Evolutionary conservation across 1,140 invertebrate genomes (phyloP).

Genomic region (Zaprionus vittiger): DNA sequence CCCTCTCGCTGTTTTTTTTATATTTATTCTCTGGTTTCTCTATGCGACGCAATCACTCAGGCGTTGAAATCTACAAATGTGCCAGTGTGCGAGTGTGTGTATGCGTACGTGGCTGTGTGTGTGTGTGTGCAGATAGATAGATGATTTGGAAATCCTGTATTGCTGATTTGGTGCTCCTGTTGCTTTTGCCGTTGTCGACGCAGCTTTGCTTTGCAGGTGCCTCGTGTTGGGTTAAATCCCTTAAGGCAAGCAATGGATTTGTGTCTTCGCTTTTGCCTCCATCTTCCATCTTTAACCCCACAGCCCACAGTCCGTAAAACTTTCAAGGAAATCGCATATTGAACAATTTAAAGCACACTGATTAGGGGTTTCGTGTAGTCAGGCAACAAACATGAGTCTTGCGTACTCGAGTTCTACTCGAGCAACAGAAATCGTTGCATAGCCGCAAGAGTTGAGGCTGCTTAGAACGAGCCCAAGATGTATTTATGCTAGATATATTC

Average conservation of each 20-base stretch:
- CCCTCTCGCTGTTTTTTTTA: slow-evolving; percentile 7
- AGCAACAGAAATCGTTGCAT: slow-evolving; percentile 13
- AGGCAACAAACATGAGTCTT: slow-evolving; percentile 3
- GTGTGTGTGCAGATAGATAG: slow-evolving; percentile 47
- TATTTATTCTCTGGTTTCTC: slow-evolving; percentile 53
- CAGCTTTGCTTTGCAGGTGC: slow-evolving; percentile 75
- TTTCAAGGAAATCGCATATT: slow-evolving; percentile 33
- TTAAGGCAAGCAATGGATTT: slow-evolving; percentile 69
- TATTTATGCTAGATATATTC: too few relatives aligned
- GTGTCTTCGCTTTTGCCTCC: slow-evolving; percentile 29
- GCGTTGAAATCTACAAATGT: slow-evolving; percentile 74
- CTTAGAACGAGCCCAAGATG: background rate
- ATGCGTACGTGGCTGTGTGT: slow-evolving; percentile 17
- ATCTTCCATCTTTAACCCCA: background rate
- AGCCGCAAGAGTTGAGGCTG: background rate
- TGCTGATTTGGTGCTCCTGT: slow-evolving; percentile 70
- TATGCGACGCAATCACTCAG: slow-evolving; percentile 78
- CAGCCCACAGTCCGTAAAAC: background rate
- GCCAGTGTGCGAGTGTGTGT: slow-evolving; percentile 22
- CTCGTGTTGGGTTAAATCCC: slow-evolving; percentile 68
- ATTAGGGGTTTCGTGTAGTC: slow-evolving; percentile 18
- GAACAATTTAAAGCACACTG: slow-evolving; percentile 41
- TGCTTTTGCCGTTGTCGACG: slow-evolving; percentile 53
- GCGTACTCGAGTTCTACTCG: background rate
- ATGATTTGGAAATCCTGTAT: slow-evolving; percentile 82